phyloP scores from a whole-genome alignment of 2,888 invertebrate species.

The Ceramica pisi region DNA sequence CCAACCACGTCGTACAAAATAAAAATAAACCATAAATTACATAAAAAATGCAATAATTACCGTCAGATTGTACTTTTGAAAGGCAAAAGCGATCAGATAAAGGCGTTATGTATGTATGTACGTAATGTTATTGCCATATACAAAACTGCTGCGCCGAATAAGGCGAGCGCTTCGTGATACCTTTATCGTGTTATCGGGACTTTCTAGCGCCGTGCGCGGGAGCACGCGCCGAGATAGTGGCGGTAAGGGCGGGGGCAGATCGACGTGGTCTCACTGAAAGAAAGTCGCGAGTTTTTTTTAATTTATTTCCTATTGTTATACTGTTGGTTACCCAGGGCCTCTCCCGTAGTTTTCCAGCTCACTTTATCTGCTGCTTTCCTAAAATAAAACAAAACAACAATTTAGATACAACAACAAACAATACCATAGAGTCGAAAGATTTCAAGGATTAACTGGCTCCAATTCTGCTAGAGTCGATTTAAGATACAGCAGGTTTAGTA shows the following conservation, averaged over 20 bases:
- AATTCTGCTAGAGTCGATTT: no score
- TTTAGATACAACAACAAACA: no score
- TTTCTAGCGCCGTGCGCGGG: constrained; percentile 69
- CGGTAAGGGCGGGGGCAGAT: constrained; percentile 40
- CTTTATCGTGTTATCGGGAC: constrained; percentile 73
- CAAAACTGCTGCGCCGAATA: constrained; percentile 66
- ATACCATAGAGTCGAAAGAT: no score
- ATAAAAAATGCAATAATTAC: constrained; percentile 35
- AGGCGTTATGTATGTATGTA: constrained; percentile 33
- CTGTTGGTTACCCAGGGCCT: no score
- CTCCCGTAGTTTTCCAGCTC: no score
- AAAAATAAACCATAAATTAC: constrained; percentile 21
- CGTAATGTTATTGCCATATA: constrained; percentile 56
- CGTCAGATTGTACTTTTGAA: constrained; percentile 36
- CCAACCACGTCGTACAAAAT: neutral
- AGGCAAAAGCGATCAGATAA: constrained; percentile 57
- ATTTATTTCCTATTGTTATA: no score
- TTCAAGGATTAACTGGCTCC: no score
- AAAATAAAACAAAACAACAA: no score
- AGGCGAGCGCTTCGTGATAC: constrained; percentile 73
- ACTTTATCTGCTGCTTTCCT: no score
- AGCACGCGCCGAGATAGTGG: constrained; percentile 62
- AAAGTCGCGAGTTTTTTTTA: no score
- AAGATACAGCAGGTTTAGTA: no score
- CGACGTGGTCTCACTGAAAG: neutral